Percentiles rank a stretch among this genome's conserved stretches.
Evolutionary conservation across 2,888 invertebrate species (phyloP).

Genomic region (Plagodis dolabraria): DNA sequence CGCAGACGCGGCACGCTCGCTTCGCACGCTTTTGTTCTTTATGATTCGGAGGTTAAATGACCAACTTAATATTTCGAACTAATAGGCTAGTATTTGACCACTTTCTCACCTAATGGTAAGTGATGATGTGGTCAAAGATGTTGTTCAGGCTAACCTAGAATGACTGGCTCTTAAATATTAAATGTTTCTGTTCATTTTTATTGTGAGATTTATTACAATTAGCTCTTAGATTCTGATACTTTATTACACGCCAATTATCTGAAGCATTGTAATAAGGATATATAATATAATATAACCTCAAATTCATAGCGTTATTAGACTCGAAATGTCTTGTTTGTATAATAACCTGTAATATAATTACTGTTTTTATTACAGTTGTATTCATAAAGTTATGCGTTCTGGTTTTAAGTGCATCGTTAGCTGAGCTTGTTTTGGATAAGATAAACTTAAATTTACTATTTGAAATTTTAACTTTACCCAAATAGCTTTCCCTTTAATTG

Average conservation of each 20-base stretch:
- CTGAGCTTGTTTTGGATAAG: slow-evolving; percentile 57
- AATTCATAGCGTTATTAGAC: slow-evolving; percentile 35
- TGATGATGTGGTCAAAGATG: no score
- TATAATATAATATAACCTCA: slow-evolving; percentile 7
- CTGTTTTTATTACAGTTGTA: slow-evolving; percentile 51
- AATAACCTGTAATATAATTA: slow-evolving; percentile 58
- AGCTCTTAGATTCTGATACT: neutral
- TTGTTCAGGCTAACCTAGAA: no score
- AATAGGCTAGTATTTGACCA: no score
- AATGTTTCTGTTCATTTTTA: neutral
- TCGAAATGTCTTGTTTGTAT: slow-evolving; percentile 53
- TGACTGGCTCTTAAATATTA: no score
- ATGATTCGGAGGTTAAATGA: no score
- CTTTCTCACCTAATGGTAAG: no score
- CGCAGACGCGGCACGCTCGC: no score
- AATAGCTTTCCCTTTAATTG: slow-evolving; percentile 69
- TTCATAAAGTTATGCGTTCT: slow-evolving; percentile 59
- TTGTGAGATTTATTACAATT: neutral
- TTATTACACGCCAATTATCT: slow-evolving; percentile 39
- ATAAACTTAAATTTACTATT: slow-evolving; percentile 59
- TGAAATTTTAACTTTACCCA: slow-evolving; percentile 47
- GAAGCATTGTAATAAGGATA: slow-evolving; percentile 31
- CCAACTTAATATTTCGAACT: no score
- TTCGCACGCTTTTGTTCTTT: no score
- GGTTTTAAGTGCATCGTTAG: slow-evolving; percentile 58